Percentiles rank a stretch among this genome's conserved stretches.
Evolutionary conservation across 2,888 invertebrate genomes (phyloP).

Genomic region (Tetranychus piercei): DNA sequence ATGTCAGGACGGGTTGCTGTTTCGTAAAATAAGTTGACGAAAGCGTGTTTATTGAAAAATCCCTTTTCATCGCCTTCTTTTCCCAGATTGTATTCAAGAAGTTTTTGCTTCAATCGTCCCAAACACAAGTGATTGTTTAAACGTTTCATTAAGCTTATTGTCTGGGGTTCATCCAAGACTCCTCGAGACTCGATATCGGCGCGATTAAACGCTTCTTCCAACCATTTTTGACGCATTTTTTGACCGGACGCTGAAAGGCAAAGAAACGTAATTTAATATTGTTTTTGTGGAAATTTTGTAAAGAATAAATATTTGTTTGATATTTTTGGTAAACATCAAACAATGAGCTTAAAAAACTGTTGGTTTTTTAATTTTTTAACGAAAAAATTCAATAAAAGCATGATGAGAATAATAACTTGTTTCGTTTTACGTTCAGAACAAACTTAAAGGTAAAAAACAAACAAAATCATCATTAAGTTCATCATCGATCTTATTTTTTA

Average conservation of each 20-base stretch:
- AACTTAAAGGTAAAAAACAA: too few species aligned
- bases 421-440: too few species aligned
- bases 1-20: slow-evolving; percentile 44
- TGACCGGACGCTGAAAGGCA: slow-evolving; percentile 24
- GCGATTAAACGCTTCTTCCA: slow-evolving; percentile 36
- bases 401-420: too few species aligned
- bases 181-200: slow-evolving; percentile 32
- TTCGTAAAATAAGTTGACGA: slow-evolving; percentile 42
- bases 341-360: too few species aligned
- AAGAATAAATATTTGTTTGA: too few species aligned
- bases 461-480: too few species aligned
- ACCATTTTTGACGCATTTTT: slow-evolving; percentile 34
- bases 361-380: too few species aligned
- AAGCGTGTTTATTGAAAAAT: slow-evolving; percentile 37
- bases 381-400: too few species aligned
- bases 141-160: slow-evolving; percentile 35
- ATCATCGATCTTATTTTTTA: too few species aligned
- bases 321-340: too few species aligned
- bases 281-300: neutral
- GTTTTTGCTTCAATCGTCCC: slow-evolving; percentile 37
- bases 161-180: slow-evolving; percentile 33
- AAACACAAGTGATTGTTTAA: slow-evolving; percentile 37
- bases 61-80: slow-evolving; percentile 35
- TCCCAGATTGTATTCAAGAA: slow-evolving; percentile 38
- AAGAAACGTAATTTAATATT: neutral